Base-by-base conservation (phyloP, 2,797 vertebrate genomes). In the Anomalospiza imberbis region DNA sequence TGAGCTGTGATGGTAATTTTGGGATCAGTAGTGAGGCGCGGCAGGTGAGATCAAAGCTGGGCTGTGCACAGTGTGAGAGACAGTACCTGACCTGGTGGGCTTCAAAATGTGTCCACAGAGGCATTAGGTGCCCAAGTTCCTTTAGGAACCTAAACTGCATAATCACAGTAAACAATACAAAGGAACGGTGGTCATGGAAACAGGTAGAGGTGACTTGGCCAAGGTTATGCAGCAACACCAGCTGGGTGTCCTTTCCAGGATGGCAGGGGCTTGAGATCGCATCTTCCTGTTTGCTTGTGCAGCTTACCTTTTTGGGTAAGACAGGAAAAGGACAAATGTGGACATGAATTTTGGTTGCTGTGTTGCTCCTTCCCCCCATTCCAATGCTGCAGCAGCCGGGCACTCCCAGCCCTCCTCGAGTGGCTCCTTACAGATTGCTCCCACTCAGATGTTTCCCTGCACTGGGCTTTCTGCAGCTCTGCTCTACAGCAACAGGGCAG, bases 401-500 rank as follows among this genome's bases (percentile, higher is more conserved):
- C 58, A 17, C 81, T 68, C n/a, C 2, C 4, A 50, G 62, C 54
- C 90, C 63, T 86, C 31, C 4, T 1, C 0, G 8, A 14, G 15
- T 79, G 36, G 24, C 63, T 89, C 71, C 26, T 53, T 17, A 36
- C 0, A 4, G 55, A 40, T 63, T 91, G 54, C 73, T 89, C 82
- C 51, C 57, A 38, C 34, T 85, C 62, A 13, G 38, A 18, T 62
- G 47, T 62, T 94, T 70, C 67, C 51, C 85, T 84, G 82, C 42
- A 10, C 9, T 91, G 34, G 63, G 31, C 45, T 90, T 71, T 40
- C 91, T 93, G 87, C 73, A 60, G 54, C 58, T 62, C 61, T 87
- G 86, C 82, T 58, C 70, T 77, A 83, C 78, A 72, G 78, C 61
- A 81, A 38, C 78, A 84, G 62, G 72, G 57, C 81, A 85, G 22